These are phyloP conservation scores for Fundulus diaphanus DNA, from an alignment of 2,797 vertebrate species.

Conservation along the genomic window DNA sequence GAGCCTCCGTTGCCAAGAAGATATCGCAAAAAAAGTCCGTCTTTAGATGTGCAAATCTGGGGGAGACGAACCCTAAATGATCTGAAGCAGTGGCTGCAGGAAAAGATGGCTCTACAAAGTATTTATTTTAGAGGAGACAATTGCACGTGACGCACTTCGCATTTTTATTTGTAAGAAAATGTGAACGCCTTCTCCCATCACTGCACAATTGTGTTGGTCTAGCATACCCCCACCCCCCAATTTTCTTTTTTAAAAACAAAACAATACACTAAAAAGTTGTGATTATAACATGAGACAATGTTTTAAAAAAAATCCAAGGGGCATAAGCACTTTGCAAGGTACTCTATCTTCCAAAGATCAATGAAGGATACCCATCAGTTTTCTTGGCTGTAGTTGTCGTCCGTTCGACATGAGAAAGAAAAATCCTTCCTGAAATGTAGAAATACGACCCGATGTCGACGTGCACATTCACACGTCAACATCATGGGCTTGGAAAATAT, in stretches of 20 bases:
- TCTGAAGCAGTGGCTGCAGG: neutral
- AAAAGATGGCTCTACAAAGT: neutral
- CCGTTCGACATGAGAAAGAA: neutral
- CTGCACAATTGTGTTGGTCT: neutral
- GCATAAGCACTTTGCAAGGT: neutral
- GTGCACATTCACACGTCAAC: neutral
- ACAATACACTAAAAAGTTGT: neutral
- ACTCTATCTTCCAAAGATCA: neutral
- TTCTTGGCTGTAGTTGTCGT: neutral
- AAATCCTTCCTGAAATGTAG: neutral
- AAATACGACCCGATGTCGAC: neutral
- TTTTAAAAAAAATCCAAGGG: neutral
- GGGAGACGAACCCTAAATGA: neutral
- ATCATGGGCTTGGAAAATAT: constrained; percentile 22
- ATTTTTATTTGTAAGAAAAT: no score
- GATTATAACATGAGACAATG: neutral
- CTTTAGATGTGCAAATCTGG: no score
- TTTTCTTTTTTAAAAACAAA: no score
- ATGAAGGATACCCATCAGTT: neutral
- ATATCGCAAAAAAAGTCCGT: neutral
- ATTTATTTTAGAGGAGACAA: no score
- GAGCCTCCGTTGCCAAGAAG: neutral
- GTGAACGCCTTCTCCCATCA: neutral
- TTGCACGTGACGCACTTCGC: no score
- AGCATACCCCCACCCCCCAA: no score